These are phyloP conservation scores for Corythoichthys haematopterus DNA, from an alignment of 2,113 vertebrate species.

Conservation along the genomic window DNA sequence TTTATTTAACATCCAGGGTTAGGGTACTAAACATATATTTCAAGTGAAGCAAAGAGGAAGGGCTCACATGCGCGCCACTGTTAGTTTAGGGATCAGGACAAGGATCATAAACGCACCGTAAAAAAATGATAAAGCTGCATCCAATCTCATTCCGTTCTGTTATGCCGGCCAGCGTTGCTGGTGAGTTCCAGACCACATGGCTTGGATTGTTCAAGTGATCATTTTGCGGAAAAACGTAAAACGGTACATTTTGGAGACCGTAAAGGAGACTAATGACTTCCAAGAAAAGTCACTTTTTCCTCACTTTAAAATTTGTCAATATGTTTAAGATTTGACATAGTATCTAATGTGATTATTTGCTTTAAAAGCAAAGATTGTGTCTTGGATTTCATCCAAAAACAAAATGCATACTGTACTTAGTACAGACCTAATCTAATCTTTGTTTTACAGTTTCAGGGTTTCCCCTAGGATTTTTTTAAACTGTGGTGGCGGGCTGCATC, in stretches of 20 bases:
- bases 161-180: background rate
- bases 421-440: too few species aligned
- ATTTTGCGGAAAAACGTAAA: constrained; percentile 1
- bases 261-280: background rate
- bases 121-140: background rate
- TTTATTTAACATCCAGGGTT: background rate
- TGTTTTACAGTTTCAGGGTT: too few species aligned
- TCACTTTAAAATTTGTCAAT: background rate
- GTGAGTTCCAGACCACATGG: background rate
- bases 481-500: too few species aligned
- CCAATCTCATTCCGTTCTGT: background rate
- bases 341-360: background rate
- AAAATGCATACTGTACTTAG: too few species aligned
- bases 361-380: background rate
- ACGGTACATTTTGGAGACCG: background rate
- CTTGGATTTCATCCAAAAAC: too few species aligned
- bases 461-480: too few species aligned
- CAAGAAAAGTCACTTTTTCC: background rate
- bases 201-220: background rate
- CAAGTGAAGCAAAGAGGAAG: background rate
- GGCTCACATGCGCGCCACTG: background rate
- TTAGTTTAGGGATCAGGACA: background rate
- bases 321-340: background rate
- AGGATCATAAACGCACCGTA: background rate
- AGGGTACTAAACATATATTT: background rate